Percentiles rank a stretch among this genome's conserved stretches.
Conservation (phyloP, 2,888 invertebrate genomes). For the Sympetrum striolatum region DNA sequence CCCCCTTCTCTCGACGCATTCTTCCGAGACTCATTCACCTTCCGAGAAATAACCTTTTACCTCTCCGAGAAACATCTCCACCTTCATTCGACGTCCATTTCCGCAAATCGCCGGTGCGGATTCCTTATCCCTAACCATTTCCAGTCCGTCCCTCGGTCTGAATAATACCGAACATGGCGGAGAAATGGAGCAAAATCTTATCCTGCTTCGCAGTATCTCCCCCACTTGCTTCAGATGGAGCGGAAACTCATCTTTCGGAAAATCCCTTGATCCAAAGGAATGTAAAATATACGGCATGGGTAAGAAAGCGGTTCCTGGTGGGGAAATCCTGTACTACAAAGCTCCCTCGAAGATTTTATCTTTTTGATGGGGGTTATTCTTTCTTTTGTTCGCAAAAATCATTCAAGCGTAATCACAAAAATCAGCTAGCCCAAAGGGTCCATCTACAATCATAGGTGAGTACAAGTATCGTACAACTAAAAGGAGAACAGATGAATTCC, state of each 20-base stretch:
- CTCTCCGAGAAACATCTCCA: background rate
- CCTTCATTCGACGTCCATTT: background rate
- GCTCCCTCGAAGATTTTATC: background rate
- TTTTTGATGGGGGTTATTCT: background rate
- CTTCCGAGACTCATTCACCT: background rate
- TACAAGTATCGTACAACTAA: too few species aligned
- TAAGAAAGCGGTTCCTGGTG: background rate
- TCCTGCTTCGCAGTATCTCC: background rate
- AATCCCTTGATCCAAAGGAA: background rate
- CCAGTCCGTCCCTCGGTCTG: background rate
- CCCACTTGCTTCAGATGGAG: background rate
- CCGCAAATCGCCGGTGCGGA: background rate
- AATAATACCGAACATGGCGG: background rate
- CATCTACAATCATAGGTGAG: too few species aligned
- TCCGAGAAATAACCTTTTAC: background rate
- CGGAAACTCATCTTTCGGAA: background rate
- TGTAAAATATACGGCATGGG: background rate
- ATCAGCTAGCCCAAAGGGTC: too few species aligned
- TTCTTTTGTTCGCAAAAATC: background rate
- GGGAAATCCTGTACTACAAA: background rate
- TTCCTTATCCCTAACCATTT: background rate
- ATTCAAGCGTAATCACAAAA: too few species aligned
- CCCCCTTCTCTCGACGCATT: background rate
- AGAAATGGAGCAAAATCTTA: background rate
- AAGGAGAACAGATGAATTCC: too few species aligned